Evolutionary conservation across 2,113 vertebrate genomes (phyloP).

Genomic region (Calyptommatus sinebrachiatus): DNA sequence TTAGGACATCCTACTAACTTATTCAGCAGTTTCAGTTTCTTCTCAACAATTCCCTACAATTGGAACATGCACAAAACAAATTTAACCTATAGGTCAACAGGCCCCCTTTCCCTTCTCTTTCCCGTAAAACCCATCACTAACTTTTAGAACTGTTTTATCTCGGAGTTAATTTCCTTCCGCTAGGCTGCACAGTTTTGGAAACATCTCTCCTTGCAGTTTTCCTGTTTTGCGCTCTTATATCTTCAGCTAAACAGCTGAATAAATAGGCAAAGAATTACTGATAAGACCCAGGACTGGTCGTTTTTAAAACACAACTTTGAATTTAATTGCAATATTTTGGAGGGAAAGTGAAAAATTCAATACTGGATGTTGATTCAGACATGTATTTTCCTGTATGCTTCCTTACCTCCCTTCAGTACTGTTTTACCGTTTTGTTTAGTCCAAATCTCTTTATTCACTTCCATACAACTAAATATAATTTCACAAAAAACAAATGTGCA

Average conservation of each 20-base stretch:
- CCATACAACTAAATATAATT: too few relatives aligned
- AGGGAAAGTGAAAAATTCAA: constrained; percentile 38
- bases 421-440: too few relatives aligned
- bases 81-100: constrained; percentile 17
- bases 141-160: constrained; percentile 40
- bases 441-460: too few relatives aligned
- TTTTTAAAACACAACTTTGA: constrained; percentile 47
- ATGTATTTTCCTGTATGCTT: too few relatives aligned
- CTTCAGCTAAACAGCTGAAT: background rate
- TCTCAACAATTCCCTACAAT: background rate
- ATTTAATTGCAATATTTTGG: constrained; percentile 39
- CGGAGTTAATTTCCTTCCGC: constrained; percentile 21
- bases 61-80: background rate
- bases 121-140: constrained; percentile 6
- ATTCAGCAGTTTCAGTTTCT: background rate
- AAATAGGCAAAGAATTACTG: background rate
- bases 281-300: constrained; percentile 54
- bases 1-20: background rate
- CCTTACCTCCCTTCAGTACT: too few relatives aligned
- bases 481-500: too few relatives aligned
- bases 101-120: constrained; percentile 18
- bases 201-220: constrained; percentile 30
- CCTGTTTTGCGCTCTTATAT: constrained; percentile 33
- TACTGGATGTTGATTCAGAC: constrained; percentile 25
- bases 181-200: constrained; percentile 17